These are phyloP conservation scores for Spinibarbus caldwelli DNA, from an alignment of 2,797 vertebrate species.

Conservation along the genomic window DNA sequence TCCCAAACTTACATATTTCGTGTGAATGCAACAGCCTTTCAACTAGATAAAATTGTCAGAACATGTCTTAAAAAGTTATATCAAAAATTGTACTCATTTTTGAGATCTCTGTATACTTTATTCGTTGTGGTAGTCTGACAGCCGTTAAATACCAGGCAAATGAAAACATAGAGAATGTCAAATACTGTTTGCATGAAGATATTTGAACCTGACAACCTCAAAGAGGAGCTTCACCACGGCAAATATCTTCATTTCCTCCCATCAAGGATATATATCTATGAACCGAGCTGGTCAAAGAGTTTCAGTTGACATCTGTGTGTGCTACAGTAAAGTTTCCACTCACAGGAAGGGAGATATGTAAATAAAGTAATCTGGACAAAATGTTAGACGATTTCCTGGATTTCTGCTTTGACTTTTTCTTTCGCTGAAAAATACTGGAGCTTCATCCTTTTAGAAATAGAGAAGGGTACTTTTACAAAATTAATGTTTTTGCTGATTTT, in stretches of 20 bases:
- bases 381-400: conserved; percentile 50
- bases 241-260: conserved; percentile 41
- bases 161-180: background rate
- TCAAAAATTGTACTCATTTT: background rate
- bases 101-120: background rate
- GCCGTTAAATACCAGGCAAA: background rate
- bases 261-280: conserved; percentile 21
- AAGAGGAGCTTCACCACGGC: conserved; percentile 1
- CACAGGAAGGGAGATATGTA: conserved; percentile 26
- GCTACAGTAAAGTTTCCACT: conserved; percentile 6
- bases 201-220: conserved; percentile 35
- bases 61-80: background rate
- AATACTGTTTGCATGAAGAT: background rate
- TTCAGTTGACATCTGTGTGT: conserved; percentile 22
- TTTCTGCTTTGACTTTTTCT: conserved; percentile 50
- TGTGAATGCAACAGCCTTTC: background rate
- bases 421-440: conserved; percentile 18
- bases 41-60: background rate
- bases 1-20: background rate
- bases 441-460: conserved; percentile 11
- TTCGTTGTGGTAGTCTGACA: background rate
- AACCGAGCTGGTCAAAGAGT: conserved; percentile 8
- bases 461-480: background rate
- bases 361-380: conserved; percentile 34
- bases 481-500: background rate